These are phyloP conservation scores for Anabas testudineus DNA, from an alignment of 2,797 vertebrate species.

Conservation along the genomic window DNA sequence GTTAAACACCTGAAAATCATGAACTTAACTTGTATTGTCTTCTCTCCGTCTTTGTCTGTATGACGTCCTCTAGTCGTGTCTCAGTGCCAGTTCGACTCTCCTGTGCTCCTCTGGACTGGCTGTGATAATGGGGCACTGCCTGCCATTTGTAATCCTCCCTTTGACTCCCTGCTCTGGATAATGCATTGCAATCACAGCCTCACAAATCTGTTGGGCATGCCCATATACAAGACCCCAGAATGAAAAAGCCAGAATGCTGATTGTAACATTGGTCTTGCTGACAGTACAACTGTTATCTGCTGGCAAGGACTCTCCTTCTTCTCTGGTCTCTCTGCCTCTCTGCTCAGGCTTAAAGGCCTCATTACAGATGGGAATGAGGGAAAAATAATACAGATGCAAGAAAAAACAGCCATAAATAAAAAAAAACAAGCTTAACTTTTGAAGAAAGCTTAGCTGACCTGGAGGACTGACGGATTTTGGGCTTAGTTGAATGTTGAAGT, in stretches of 20 bases:
- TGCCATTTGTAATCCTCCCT: constrained; percentile 71
- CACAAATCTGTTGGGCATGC: constrained; percentile 67
- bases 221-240: constrained; percentile 59
- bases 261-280: constrained; percentile 62
- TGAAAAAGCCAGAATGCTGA: constrained; percentile 56
- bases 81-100: constrained; percentile 61
- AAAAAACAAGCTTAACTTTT: constrained; percentile 31
- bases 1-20: constrained; percentile 58
- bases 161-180: constrained; percentile 59
- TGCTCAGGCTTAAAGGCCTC: constrained; percentile 44
- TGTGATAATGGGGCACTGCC: constrained; percentile 62
- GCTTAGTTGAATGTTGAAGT: constrained; percentile 24
- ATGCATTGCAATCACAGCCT: constrained; percentile 70
- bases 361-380: constrained; percentile 31
- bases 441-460: constrained; percentile 30
- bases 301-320: constrained; percentile 51
- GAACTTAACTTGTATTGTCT: constrained; percentile 45
- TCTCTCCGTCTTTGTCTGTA: constrained; percentile 21
- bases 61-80: constrained; percentile 38
- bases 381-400: constrained; percentile 48
- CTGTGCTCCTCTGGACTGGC: constrained; percentile 59
- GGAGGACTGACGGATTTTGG: constrained; percentile 5
- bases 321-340: constrained; percentile 32
- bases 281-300: constrained; percentile 51
- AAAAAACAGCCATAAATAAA: constrained; percentile 30